A percentile compares a stretch with the other conserved stretches of the same genome.
Conservation (phyloP, 2,888 invertebrate species). For the Drosophila rellima region DNA sequence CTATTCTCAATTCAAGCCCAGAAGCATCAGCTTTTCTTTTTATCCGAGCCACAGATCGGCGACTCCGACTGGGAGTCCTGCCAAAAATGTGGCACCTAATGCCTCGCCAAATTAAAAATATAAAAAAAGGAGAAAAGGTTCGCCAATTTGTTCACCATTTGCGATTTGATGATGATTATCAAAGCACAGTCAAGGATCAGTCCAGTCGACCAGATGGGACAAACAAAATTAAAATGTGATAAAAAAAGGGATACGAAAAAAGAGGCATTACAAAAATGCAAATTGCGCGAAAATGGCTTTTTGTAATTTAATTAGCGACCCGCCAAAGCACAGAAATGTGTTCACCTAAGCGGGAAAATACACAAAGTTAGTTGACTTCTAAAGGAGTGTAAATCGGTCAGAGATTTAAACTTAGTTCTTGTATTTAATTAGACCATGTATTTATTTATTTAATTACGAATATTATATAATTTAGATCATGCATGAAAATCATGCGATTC, state of each 20-base stretch:
- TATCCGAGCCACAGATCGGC: slow-evolving; percentile 48
- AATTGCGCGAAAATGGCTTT: slow-evolving; percentile 58
- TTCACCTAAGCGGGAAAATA: slow-evolving; percentile 15
- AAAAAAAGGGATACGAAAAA: slow-evolving; percentile 10
- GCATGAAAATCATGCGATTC: too few species aligned
- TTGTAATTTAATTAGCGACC: slow-evolving; percentile 69
- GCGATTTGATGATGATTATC: slow-evolving; percentile 53
- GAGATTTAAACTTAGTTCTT: neutral
- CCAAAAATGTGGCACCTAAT: slow-evolving; percentile 59
- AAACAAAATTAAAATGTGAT: slow-evolving; percentile 15
- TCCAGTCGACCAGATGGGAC: neutral
- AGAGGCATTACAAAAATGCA: slow-evolving; percentile 45
- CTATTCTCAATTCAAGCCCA: neutral
- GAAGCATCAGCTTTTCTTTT: slow-evolving; percentile 16
- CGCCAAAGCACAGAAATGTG: slow-evolving; percentile 34
- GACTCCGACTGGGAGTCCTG: slow-evolving; percentile 19
- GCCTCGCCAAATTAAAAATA: slow-evolving; percentile 44
- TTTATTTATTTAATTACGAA: too few species aligned
- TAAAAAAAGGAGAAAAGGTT: slow-evolving; percentile 33
- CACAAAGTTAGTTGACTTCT: slow-evolving; percentile 5
- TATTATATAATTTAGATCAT: too few species aligned
- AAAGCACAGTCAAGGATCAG: slow-evolving; percentile 27
- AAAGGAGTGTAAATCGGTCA: slow-evolving; percentile 2
- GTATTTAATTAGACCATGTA: neutral
- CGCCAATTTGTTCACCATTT: slow-evolving; percentile 52